Conservation (phyloP, 2,888 invertebrate genomes). For the Exephanes ischioxanthus region DNA sequence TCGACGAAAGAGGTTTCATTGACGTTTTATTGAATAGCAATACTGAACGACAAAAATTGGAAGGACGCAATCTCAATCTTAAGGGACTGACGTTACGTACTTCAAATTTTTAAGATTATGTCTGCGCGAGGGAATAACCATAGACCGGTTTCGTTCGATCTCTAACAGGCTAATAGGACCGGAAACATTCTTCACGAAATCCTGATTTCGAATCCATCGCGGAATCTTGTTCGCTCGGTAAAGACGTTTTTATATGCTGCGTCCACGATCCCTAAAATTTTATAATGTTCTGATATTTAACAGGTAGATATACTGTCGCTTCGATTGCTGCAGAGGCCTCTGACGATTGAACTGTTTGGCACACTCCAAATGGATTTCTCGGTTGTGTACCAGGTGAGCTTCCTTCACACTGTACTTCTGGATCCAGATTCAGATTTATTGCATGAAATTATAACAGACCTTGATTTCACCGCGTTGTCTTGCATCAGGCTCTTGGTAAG, state of each 20-base stretch:
- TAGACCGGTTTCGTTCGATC: background rate
- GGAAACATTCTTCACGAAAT: constrained; percentile 56
- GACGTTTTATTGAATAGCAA: background rate
- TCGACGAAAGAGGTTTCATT: constrained; percentile 21
- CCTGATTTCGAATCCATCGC: constrained; percentile 16
- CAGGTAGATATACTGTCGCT: constrained; percentile 47
- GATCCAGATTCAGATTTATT: no score
- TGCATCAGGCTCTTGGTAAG: no score
- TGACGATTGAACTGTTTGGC: constrained; percentile 50
- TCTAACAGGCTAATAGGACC: constrained; percentile 38
- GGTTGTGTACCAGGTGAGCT: constrained; percentile 38
- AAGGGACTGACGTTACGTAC: background rate
- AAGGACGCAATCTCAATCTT: no score
- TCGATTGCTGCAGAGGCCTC: constrained; percentile 30
- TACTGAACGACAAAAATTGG: no score
- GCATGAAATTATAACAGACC: no score
- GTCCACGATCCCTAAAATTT: background rate
- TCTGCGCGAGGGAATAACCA: background rate
- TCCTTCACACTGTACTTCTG: background rate
- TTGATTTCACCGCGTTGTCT: no score
- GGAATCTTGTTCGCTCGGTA: constrained; percentile 26
- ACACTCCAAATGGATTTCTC: constrained; percentile 36
- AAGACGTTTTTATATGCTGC: background rate
- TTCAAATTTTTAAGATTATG: background rate
- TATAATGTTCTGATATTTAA: background rate